Evolutionary conservation across 2,888 invertebrate genomes (phyloP), one percentile per base, ranked within the genome.

Genomic region (Phortica okadai): DNA sequence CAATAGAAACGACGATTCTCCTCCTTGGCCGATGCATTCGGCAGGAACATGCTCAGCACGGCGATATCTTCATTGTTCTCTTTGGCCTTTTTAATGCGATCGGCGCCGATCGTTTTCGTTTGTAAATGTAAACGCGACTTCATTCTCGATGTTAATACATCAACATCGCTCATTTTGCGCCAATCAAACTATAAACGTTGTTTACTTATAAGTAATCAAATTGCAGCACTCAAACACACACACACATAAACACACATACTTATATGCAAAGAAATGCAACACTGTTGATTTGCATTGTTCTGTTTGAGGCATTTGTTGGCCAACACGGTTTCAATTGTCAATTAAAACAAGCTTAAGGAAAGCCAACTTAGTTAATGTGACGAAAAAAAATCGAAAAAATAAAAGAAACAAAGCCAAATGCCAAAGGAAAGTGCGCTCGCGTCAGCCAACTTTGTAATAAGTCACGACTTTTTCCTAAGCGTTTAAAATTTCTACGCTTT

Each of bases 51-150:
- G 82, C 96, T 96, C 85, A 97, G 92, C 85, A 97, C 94, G 74
- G 97, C 97, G 79, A 97, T 94, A 92, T 97, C 97, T 92, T 97
- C 97, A 91, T 96, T 96, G 90, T 95, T 95, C 86, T 96, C 96
- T 92, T 95, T 94, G 79, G 96, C 96, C 89, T 94, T 93, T 84
- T 94, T 93, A 88, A 96, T 96, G 90, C 96, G 93, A 16, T 96
- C 96, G 87, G 95, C 95, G n/a, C 96, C 96, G 74, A 95, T 95
- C 56, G 95, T 96, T 92, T 96, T 96, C 73, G 95, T 95, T 82
- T 94, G 94, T 90, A 96, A 93, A 91, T 95, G 93, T 82, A 95
- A 92, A 82, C 94, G 93, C 76, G 95, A 93, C 91, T 95, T 95
- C 90, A 97, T 93, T 90, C 96, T 95, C 87, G 95, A 95, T 92